Evolutionary conservation across 2,888 invertebrate species (phyloP).

Genomic region (Cordilura impudica): DNA sequence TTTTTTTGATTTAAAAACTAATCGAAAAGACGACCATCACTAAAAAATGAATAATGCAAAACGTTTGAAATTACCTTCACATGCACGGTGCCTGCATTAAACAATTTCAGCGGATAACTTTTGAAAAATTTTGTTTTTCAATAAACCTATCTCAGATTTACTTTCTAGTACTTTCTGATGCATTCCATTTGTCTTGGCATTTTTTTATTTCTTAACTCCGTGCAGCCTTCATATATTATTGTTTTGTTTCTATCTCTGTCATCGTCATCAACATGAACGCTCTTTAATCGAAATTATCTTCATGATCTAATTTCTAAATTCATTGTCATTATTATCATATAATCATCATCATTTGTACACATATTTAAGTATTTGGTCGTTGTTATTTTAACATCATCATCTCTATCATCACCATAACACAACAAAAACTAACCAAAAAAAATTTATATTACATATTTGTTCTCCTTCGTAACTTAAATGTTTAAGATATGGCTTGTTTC

Average conservation of each 20-base stretch:
- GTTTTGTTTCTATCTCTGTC: slow-evolving; percentile 21
- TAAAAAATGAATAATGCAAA: not conserved
- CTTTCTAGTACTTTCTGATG: slow-evolving; percentile 36
- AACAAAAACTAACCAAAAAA: slow-evolving; percentile 6
- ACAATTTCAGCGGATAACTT: slow-evolving; percentile 43
- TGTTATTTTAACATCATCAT: slow-evolving; percentile 33
- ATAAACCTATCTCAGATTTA: slow-evolving; percentile 49
- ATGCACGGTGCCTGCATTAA: slow-evolving; percentile 75
- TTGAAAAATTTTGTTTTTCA: slow-evolving; percentile 60
- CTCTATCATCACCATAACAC: not conserved
- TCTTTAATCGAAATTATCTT: not conserved
- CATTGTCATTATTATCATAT: too few relatives aligned
- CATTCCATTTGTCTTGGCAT: not conserved
- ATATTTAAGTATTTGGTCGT: slow-evolving; percentile 5
- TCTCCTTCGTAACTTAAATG: slow-evolving; percentile 28
- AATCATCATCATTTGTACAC: not conserved
- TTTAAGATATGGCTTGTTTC: not conserved
- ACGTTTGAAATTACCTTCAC: not conserved
- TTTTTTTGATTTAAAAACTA: not conserved
- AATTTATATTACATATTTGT: slow-evolving; percentile 7
- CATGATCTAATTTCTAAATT: not conserved
- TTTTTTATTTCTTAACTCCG: not conserved
- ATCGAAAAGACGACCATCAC: not conserved
- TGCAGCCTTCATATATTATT: slow-evolving; percentile 31
- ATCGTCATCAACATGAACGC: slow-evolving; percentile 10